Percentiles rank a stretch among this genome's conserved stretches.
These are phyloP conservation scores for Mesoclemmys tuberculata DNA, from an alignment of 2,113 vertebrate species.

Conservation along the genomic window DNA sequence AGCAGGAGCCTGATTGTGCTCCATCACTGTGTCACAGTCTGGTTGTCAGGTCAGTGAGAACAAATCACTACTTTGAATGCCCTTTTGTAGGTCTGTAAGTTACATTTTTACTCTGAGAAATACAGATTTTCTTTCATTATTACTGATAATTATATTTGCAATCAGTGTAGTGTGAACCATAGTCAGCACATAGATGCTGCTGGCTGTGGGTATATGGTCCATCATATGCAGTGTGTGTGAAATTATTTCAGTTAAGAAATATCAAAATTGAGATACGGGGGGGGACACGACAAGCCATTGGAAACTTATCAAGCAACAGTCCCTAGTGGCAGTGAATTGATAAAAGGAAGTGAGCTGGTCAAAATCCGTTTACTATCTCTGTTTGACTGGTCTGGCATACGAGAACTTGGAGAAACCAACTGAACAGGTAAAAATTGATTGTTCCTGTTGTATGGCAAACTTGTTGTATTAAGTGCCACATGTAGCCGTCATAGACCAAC, in stretches of 20 bases:
- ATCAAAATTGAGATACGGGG: neutral
- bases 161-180: neutral
- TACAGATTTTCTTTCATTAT: neutral
- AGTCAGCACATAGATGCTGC: neutral
- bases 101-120: neutral
- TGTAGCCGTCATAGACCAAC: neutral
- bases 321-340: neutral
- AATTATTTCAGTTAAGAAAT: constrained; percentile 29
- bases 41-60: neutral
- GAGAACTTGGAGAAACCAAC: neutral
- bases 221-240: neutral
- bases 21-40: neutral
- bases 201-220: neutral
- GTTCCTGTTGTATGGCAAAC: neutral
- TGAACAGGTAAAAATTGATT: neutral
- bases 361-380: neutral
- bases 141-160: neutral
- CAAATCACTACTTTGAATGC: neutral
- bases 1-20: neutral
- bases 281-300: neutral
- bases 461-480: neutral
- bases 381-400: neutral
- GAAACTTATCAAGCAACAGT: neutral
- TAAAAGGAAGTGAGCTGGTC: neutral
- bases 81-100: neutral